These are phyloP conservation scores for Gryllus longicercus DNA, from an alignment of 2,888 invertebrate species.

Conservation along the genomic window DNA sequence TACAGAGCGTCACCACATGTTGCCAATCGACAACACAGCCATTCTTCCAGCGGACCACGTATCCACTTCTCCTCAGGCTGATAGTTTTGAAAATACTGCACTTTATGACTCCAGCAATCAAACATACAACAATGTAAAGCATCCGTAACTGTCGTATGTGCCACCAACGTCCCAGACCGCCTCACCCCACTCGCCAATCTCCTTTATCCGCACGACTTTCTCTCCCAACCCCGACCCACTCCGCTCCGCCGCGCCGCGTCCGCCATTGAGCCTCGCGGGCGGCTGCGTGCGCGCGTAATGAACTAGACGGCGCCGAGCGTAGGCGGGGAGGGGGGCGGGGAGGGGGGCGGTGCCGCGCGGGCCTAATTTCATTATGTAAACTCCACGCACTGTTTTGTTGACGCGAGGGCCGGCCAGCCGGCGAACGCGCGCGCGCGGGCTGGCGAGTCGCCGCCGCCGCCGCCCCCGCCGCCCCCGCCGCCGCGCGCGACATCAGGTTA, in stretches of 20 bases:
- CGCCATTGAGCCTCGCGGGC: neutral
- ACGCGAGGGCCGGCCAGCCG: neutral
- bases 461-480: too few species aligned
- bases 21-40: too few species aligned
- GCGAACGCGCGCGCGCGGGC: neutral
- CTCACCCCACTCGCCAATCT: neutral
- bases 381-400: conserved; percentile 1
- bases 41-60: too few species aligned
- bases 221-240: neutral
- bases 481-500: neutral
- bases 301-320: neutral
- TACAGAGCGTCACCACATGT: too few species aligned
- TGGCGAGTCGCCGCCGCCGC: neutral
- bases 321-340: too few species aligned
- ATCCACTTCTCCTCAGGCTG: too few species aligned
- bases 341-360: neutral
- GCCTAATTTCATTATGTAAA: conserved; percentile 8
- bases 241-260: neutral
- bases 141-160: too few species aligned
- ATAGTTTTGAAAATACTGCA: too few species aligned
- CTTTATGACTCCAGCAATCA: too few species aligned
- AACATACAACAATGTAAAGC: too few species aligned
- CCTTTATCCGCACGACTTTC: neutral
- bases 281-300: neutral
- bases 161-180: neutral